Evolutionary conservation across 2,888 invertebrate genomes (phyloP), one percentile per base, ranked within the genome.

Genomic region (Cenopis cana): DNA sequence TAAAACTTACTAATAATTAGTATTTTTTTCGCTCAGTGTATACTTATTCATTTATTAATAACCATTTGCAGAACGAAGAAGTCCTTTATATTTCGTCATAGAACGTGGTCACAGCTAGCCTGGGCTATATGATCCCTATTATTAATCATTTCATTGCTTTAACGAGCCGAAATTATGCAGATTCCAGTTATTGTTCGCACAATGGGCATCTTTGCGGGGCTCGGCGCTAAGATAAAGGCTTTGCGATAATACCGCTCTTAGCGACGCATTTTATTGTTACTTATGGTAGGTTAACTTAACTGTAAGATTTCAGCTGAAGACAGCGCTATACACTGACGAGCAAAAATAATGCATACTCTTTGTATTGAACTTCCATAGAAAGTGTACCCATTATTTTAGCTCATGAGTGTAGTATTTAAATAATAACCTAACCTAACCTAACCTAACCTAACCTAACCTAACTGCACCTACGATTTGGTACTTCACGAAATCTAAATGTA

Each of bases 141-240:
- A 92, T 93, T 93, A 93, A 93, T 93, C 89, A 93, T 93, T 91
- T 87, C 86, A 87, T 86, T 88, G 88, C 86, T 86, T 87, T 90
- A 92, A 93, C 92, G 89, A 91, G 90, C 89, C 85, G 83, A 89
- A 91, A 91, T 93, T 92, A 93, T 93, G 90, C 90, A 89, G 88
- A 93, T 90, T 89, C 84, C 78, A 83, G 84, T 83, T 79, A 80
- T 82, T 80, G 86, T 85, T 70, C 66, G 61, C 87, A 92, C 91
- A 93, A 93, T 91, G 85, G 87, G 69, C 83, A 89, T 89, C 87
- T 88, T 82, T 82, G 81, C 72, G 69, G 72, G 74, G 76, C 77
- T 77, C 77, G 79, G 77, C 76, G 76, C 73, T 78, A 79, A 88
- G 88, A 86, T 85, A 86, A 86, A 85, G 87, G 85, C 85, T 87